phyloP scores from a whole-genome alignment of 2,797 vertebrate species.

The Xerus rutilus region DNA sequence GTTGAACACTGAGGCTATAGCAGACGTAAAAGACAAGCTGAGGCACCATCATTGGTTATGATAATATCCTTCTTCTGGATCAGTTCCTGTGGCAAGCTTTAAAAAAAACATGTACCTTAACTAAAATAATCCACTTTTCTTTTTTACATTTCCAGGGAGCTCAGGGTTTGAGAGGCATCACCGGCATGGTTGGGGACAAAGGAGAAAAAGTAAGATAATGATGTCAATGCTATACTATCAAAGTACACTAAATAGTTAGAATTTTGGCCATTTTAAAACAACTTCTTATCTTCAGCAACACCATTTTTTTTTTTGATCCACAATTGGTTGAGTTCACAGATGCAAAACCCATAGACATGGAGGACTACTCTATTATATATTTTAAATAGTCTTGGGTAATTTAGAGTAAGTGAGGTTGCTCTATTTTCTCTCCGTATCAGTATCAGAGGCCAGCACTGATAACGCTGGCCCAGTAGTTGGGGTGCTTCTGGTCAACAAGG shows the following conservation, averaged over 20 bases:
- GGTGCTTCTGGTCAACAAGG: not conserved
- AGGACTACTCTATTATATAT: not conserved
- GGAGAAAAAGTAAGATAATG: conserved; percentile 92
- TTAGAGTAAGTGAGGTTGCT: not conserved
- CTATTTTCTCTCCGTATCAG: not conserved
- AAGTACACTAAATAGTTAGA: not conserved
- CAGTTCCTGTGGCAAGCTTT: not conserved
- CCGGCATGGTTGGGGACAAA: conserved; percentile 94
- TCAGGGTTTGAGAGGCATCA: conserved; percentile 94
- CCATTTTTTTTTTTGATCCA: not conserved
- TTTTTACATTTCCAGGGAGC: conserved; percentile 92
- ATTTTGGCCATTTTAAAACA: not conserved
- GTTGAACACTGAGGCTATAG: not conserved
- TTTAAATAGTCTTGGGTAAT: not conserved
- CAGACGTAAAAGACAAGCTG: not conserved
- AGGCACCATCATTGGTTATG: not conserved
- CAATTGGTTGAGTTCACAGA: not conserved
- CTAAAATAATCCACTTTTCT: not conserved
- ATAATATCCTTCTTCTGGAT: not conserved
- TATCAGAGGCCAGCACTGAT: not conserved
- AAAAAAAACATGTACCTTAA: not conserved
- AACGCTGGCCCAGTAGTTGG: not conserved
- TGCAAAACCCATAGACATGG: not conserved
- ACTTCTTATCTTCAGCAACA: not conserved
- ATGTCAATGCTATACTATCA: not conserved